Base-by-base conservation (phyloP, 2,888 invertebrate species). In the Siphonodentalium dalli region DNA sequence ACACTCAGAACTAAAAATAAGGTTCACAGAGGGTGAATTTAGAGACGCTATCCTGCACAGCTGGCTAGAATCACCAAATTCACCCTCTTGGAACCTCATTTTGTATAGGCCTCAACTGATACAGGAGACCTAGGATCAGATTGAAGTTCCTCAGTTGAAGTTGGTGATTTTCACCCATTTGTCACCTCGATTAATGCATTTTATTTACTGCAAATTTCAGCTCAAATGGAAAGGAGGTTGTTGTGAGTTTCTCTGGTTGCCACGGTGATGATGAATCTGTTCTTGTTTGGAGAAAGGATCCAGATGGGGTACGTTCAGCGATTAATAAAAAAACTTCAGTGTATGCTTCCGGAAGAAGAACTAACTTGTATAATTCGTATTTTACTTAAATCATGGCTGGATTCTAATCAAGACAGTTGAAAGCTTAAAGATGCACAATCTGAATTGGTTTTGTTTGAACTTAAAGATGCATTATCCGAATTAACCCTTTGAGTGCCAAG, bases 261-360 rank as follows among this genome's bases (percentile, higher is more conserved):
- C 82, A 82, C 68, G 80, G 80, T 21, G 85, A 84, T 61, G 84
- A 84, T 53, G 84, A 84, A 66, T 79, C 84, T 18, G 78, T 85
- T n/a, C 69, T 85, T n/a, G 75, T 80, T 43, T 85, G 85, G 85
- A 77, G 66, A 24, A 74, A 73, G 52, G 82, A 81, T 55, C 63
- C 74, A 38, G 75, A 78, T 58, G 82, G 83, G 66, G 77, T 78
- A 64, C 58, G 42, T 29, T n/a, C 11, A 23, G 15, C 11, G 4
- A 7, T 21, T 4, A 21, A 6, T 11, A 35, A 5, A 9, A 21
- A 18, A 37, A 28, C 24, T 15, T 41, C 9, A 27, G 3, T 15
- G 2, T n/a, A 4, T 24, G 0, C 18, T 28, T 29, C 2, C 11
- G 23, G 11, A n/a, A 27, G 8, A 18, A 28, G 1, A 15, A 21